Evolutionary conservation across 1,140 invertebrate genomes (phyloP).

Genomic region (Cotesia glomerata): DNA sequence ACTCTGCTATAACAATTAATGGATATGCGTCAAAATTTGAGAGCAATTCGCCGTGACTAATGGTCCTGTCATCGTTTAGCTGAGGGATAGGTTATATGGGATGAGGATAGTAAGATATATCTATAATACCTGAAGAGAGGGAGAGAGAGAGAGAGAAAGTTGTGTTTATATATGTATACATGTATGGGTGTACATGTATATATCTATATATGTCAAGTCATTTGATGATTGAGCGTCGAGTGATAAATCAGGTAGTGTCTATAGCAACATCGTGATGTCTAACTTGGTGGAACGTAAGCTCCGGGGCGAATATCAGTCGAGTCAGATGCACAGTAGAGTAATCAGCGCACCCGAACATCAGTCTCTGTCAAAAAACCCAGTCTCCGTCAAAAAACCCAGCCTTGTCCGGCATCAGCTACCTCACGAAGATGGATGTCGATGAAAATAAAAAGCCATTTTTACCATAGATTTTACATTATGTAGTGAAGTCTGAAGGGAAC

Average conservation of each 20-base stretch:
- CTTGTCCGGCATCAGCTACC: conserved; percentile 25
- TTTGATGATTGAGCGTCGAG: conserved; percentile 40
- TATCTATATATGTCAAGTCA: conserved; percentile 34
- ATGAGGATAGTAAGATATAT: not conserved
- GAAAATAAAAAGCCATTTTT: conserved; percentile 37
- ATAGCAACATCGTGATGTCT: conserved; percentile 33
- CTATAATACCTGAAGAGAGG: no score
- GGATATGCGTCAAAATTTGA: not conserved
- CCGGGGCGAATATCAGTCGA: conserved; percentile 30
- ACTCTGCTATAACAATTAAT: no score
- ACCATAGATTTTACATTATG: not conserved
- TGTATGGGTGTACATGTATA: not conserved
- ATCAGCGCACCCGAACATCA: conserved; percentile 36
- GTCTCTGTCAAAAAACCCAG: conserved; percentile 40
- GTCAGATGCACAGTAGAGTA: conserved; percentile 16
- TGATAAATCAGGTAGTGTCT: conserved; percentile 41
- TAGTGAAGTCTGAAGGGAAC: not conserved
- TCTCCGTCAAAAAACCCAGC: conserved; percentile 37
- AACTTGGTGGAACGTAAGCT: conserved; percentile 29
- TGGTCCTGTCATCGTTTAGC: not conserved
- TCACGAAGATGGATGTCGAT: conserved; percentile 43
- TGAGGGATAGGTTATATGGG: conserved; percentile 12
- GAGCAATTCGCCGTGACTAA: not conserved
- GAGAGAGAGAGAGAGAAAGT: no score
- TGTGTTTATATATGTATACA: not conserved